phyloP scores from a whole-genome alignment of 2,888 invertebrate genomes.

The Anticlea derivata region DNA sequence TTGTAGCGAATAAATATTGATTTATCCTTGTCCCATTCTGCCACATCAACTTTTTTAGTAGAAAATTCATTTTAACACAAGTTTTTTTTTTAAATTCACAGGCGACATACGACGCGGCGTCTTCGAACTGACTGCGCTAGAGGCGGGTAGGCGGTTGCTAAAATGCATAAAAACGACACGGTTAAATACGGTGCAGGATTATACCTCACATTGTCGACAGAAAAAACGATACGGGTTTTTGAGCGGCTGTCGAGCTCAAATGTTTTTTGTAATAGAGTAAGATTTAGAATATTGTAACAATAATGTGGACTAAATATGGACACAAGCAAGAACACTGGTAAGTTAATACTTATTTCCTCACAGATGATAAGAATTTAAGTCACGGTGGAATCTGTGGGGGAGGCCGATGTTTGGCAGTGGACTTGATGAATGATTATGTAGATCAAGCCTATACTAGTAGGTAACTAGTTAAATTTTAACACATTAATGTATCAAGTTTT shows the following conservation, averaged over 20 bases:
- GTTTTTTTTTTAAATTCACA: slow-evolving; percentile 21
- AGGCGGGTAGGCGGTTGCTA: slow-evolving; percentile 1
- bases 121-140: slow-evolving; percentile 48
- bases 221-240: neutral
- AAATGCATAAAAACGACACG: slow-evolving; percentile 20
- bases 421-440: too few relatives aligned
- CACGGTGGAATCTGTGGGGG: too few relatives aligned
- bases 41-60: slow-evolving; percentile 69
- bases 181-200: slow-evolving; percentile 14
- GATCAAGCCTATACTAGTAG: too few relatives aligned
- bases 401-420: too few relatives aligned
- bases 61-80: slow-evolving; percentile 60
- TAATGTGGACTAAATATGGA: too few relatives aligned
- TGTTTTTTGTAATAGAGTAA: too few relatives aligned
- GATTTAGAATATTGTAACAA: too few relatives aligned
- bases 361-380: too few relatives aligned
- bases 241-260: neutral
- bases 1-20: slow-evolving; percentile 72
- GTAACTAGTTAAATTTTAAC: too few relatives aligned
- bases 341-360: too few relatives aligned
- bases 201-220: neutral
- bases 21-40: slow-evolving; percentile 71
- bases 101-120: slow-evolving; percentile 52
- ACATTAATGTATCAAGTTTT: too few relatives aligned
- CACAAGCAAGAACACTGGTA: too few relatives aligned